phyloP scores from a whole-genome alignment of 1,140 invertebrate genomes.

The Magallana angulata region DNA sequence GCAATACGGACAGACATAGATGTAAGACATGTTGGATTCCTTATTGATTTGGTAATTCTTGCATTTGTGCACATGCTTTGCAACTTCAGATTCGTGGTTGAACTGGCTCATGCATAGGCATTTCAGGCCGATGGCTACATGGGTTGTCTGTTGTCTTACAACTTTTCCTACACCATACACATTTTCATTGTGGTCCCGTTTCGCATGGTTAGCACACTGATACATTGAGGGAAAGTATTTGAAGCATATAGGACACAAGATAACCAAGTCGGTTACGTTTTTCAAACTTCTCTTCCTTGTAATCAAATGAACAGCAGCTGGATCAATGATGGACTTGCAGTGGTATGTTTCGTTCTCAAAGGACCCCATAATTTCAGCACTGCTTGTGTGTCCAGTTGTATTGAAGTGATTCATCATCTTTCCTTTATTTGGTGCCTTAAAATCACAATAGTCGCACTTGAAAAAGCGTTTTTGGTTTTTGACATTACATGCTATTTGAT shows the following conservation, averaged over 20 bases:
- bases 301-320: neutral
- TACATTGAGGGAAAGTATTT: slow-evolving; percentile 3
- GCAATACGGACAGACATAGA: neutral
- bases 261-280: neutral
- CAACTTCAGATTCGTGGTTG: neutral
- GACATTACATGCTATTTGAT: neutral
- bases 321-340: neutral
- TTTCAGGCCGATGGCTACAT: neutral
- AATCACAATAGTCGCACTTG: slow-evolving; percentile 8
- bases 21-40: neutral
- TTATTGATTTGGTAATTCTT: neutral
- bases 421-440: neutral
- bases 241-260: slow-evolving; percentile 25
- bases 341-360: neutral
- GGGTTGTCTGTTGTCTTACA: neutral
- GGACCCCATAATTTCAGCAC: neutral
- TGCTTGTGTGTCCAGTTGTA: neutral
- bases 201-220: neutral
- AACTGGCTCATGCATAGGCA: neutral
- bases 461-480: slow-evolving; percentile 14
- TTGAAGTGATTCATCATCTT: neutral
- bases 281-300: neutral
- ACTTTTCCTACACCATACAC: slow-evolving; percentile 28
- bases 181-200: neutral
- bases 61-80: neutral